Percentiles rank a stretch among this genome's conserved stretches.
phyloP scores from a whole-genome alignment of 1,140 invertebrate genomes.

The Tetranychus urticae region DNA sequence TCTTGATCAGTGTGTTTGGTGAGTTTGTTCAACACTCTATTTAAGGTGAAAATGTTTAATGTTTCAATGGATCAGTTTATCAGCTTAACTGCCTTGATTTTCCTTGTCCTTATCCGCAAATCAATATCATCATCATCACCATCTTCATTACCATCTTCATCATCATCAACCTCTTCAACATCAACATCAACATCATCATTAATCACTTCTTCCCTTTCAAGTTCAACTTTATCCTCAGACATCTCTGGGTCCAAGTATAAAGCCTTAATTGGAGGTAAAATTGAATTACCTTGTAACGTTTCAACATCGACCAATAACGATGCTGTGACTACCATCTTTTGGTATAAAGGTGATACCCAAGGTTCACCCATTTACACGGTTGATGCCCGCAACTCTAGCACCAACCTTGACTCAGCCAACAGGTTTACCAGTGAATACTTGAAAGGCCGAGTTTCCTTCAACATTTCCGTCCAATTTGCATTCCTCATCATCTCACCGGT shows the following conservation, averaged over 20 bases:
- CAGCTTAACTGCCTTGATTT: no score
- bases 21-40: no score
- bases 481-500: conserved; percentile 19
- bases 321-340: conserved; percentile 65
- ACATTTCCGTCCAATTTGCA: not conserved
- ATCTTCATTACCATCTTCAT: no score
- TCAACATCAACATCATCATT: not conserved
- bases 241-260: not conserved
- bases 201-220: not conserved
- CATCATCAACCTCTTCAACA: no score
- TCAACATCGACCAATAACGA: conserved; percentile 43
- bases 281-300: conserved; percentile 51
- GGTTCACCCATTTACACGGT: conserved; percentile 14
- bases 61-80: no score
- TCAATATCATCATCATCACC: no score
- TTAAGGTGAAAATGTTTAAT: no score
- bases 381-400: conserved; percentile 11
- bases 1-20: no score
- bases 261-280: not conserved
- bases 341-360: conserved; percentile 45
- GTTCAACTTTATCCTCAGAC: not conserved
- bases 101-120: no score
- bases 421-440: conserved; percentile 10
- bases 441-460: not conserved
- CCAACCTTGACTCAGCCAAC: conserved; percentile 8